A percentile compares a stretch with the other conserved stretches of the same genome.
Conservation (phyloP, 1,140 invertebrate genomes). For the Medauroidea extradentata region DNA sequence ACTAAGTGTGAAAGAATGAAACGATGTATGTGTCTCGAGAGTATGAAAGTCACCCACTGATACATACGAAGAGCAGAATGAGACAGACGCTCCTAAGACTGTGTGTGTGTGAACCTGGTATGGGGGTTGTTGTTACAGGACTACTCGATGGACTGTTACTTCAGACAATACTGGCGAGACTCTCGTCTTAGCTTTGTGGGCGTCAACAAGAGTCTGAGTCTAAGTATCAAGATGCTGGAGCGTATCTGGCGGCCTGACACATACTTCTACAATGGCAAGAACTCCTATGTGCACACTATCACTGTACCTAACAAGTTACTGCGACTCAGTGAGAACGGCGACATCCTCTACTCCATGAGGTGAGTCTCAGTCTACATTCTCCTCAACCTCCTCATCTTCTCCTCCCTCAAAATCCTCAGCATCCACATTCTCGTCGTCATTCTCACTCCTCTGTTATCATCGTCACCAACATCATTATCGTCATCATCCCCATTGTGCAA, state of each 20-base stretch:
- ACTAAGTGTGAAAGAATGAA: no score
- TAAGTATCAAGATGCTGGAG: constrained; percentile 88
- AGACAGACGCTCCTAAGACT: neutral
- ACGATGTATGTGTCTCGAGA: no score
- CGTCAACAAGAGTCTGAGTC: constrained; percentile 72
- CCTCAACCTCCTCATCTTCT: no score
- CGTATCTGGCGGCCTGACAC: constrained; percentile 95
- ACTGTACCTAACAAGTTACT: constrained; percentile 93
- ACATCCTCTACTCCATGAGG: constrained; percentile 62
- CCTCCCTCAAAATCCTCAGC: no score
- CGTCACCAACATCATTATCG: no score
- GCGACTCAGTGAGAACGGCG: constrained; percentile 81
- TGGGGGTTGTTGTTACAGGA: no score
- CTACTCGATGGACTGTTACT: constrained; percentile 97
- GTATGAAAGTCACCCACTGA: neutral
- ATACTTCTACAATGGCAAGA: constrained; percentile 89
- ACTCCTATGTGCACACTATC: constrained; percentile 91
- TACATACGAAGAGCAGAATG: neutral
- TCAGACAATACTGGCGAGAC: constrained; percentile 86
- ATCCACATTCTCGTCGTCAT: no score
- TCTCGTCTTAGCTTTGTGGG: constrained; percentile 75
- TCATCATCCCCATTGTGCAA: no score
- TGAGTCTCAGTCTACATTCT: neutral
- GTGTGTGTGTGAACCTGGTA: constrained; percentile 6
- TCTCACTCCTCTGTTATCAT: no score